These are phyloP conservation scores for Phenganax subtilis DNA, from an alignment of 92 coral and sea anemone species.

Conservation along the genomic window DNA sequence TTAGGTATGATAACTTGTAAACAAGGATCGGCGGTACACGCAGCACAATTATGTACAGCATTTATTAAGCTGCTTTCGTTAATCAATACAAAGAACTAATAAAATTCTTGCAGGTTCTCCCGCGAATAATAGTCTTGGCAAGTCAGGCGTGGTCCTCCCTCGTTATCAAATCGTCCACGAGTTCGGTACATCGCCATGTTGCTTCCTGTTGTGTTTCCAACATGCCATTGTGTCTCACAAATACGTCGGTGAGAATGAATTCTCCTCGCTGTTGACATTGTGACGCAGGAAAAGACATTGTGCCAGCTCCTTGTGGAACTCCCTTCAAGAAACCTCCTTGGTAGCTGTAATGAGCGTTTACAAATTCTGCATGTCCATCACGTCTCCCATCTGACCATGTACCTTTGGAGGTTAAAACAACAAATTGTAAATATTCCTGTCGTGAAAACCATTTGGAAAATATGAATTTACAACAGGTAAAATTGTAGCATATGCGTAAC, in stretches of 20 bases:
- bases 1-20: too few relatives aligned
- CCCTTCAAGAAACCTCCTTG: not conserved
- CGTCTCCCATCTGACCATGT: constrained; percentile 22
- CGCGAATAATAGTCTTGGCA: not conserved
- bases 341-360: constrained; percentile 17
- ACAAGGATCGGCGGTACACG: too few relatives aligned
- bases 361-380: constrained; percentile 6
- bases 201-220: constrained; percentile 22
- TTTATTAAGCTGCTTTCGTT: too few relatives aligned
- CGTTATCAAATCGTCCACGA: not conserved
- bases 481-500: not conserved
- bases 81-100: too few relatives aligned
- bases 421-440: not conserved
- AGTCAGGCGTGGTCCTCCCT: not conserved
- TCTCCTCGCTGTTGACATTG: constrained; percentile 34
- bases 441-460: not conserved
- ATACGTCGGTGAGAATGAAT: constrained; percentile 32
- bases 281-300: constrained; percentile 8
- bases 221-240: constrained; percentile 29
- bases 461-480: not conserved
- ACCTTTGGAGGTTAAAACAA: not conserved
- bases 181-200: constrained; percentile 17
- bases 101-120: not conserved
- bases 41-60: too few relatives aligned
- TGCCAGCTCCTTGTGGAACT: constrained; percentile 29